phyloP scores from a whole-genome alignment of 2,113 vertebrate species.

The Neogale vison region DNA sequence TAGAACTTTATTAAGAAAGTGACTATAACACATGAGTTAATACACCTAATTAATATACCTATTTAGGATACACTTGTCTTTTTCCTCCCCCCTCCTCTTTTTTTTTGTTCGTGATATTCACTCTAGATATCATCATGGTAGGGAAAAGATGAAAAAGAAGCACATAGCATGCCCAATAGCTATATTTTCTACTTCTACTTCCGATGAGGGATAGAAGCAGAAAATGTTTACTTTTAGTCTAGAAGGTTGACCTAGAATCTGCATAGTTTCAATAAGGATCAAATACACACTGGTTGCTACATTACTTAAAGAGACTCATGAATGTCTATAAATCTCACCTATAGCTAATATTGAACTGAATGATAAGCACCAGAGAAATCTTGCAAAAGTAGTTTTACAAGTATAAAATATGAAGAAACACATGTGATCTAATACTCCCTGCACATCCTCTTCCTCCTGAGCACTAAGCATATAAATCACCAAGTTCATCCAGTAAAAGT shows the following conservation, averaged over 20 bases:
- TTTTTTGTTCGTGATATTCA: background rate
- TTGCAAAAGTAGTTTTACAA: background rate
- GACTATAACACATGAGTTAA: background rate
- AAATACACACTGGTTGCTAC: background rate
- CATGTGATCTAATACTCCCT: background rate
- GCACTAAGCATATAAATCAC: background rate
- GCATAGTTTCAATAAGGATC: background rate
- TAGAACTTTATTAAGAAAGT: slow-evolving; percentile 23
- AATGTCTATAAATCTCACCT: background rate
- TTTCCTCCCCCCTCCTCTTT: background rate
- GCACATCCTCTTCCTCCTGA: background rate
- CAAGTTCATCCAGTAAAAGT: background rate
- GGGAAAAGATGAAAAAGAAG: background rate
- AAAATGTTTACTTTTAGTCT: background rate
- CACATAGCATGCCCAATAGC: background rate
- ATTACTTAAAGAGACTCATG: background rate
- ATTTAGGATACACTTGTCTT: background rate
- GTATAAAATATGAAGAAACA: background rate
- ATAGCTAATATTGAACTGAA: background rate
- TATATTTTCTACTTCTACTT: background rate
- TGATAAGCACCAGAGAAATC: background rate
- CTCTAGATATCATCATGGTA: background rate
- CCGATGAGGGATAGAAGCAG: background rate
- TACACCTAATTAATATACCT: background rate
- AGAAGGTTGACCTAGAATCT: background rate